A percentile compares a stretch with the other conserved stretches of the same genome.
phyloP scores from a whole-genome alignment of 1,140 invertebrate species.

The Magallana gigas region DNA sequence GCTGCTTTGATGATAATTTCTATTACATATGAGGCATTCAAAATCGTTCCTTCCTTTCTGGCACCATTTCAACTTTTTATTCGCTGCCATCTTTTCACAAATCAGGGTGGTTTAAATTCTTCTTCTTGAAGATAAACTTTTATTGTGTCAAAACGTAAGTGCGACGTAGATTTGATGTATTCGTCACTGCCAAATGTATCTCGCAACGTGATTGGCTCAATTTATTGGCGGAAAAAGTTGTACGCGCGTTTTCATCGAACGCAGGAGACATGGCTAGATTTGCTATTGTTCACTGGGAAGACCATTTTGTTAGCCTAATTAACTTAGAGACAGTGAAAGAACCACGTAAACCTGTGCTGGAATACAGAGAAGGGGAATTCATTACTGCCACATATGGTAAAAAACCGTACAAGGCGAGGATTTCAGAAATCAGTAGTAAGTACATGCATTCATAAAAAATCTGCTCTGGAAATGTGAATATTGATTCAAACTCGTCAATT shows the following conservation, averaged over 20 bases:
- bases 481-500: too few relatives aligned
- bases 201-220: too few relatives aligned
- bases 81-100: neutral
- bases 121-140: too few relatives aligned
- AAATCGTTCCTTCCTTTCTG: neutral
- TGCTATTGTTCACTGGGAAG: conserved; percentile 42
- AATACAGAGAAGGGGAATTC: conserved; percentile 40
- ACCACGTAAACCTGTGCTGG: conserved; percentile 34
- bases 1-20: too few relatives aligned
- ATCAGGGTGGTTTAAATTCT: too few relatives aligned
- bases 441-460: too few relatives aligned
- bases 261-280: neutral
- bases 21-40: neutral
- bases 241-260: neutral
- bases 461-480: too few relatives aligned
- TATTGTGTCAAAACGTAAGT: too few relatives aligned
- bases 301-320: conserved; percentile 43
- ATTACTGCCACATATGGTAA: conserved; percentile 36
- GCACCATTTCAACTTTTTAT: neutral
- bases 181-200: too few relatives aligned
- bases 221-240: too few relatives aligned
- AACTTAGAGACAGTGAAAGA: conserved; percentile 25
- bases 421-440: conserved; percentile 53
- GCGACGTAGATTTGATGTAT: too few relatives aligned
- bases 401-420: conserved; percentile 46